Percentiles rank a stretch among this genome's conserved stretches.
phyloP scores from a whole-genome alignment of 2,888 invertebrate genomes.

The Chirona hameri region DNA sequence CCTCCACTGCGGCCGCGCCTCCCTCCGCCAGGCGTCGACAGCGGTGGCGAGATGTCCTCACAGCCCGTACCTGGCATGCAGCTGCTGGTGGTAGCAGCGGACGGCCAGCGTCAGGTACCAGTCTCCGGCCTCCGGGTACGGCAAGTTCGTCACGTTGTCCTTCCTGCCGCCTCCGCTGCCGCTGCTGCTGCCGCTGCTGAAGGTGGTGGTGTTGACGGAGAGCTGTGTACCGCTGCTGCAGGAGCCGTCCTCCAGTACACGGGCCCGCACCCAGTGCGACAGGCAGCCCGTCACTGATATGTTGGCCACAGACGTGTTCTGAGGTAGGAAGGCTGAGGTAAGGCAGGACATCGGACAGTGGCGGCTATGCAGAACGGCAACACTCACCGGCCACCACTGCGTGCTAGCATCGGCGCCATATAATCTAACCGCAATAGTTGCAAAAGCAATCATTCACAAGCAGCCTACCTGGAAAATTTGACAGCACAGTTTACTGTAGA shows the following conservation, averaged over 20 bases:
- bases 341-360: too few relatives aligned
- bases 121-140: constrained; percentile 76
- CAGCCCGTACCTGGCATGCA: background rate
- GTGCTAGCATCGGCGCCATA: too few relatives aligned
- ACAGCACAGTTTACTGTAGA: too few relatives aligned
- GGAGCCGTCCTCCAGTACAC: constrained; percentile 34
- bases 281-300: constrained; percentile 22
- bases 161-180: constrained; percentile 49
- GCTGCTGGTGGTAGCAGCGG: constrained; percentile 54
- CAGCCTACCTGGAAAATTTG: too few relatives aligned
- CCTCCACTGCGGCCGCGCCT: too few relatives aligned
- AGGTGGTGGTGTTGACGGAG: constrained; percentile 40
- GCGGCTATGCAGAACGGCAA: too few relatives aligned
- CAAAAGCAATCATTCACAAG: too few relatives aligned
- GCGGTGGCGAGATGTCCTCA: too few relatives aligned
- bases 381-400: too few relatives aligned
- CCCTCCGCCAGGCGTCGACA: too few relatives aligned
- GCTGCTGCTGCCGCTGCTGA: constrained; percentile 39
- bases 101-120: constrained; percentile 75
- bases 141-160: constrained; percentile 66
- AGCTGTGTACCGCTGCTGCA: constrained; percentile 42
- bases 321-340: too few relatives aligned
- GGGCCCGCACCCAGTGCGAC: background rate
- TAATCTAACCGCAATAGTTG: too few relatives aligned
- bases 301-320: constrained; percentile 1